Percentiles rank a stretch among this genome's conserved stretches.
Evolutionary conservation across 2,797 vertebrate genomes (phyloP).

Genomic region (Tokudaia muenninki): DNA sequence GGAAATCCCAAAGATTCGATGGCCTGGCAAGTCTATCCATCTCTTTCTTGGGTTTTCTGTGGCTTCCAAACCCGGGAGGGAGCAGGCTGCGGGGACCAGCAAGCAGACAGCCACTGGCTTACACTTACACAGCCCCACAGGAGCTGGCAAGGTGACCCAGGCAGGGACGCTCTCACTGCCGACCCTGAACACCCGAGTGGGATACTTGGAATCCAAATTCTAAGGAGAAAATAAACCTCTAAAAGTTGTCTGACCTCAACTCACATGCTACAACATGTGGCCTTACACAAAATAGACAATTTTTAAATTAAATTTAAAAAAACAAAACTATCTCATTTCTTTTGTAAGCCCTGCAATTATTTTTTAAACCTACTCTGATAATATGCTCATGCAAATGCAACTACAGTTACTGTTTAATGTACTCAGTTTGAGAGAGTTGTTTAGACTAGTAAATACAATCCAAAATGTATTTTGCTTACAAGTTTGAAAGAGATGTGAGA

Average conservation of each 20-base stretch:
- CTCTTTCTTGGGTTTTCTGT: background rate
- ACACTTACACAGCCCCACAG: background rate
- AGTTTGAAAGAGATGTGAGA: constrained; percentile 43
- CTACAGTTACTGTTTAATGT: constrained; percentile 44
- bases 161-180: background rate
- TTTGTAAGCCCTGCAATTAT: constrained; percentile 31
- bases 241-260: background rate
- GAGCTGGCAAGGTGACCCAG: too few relatives aligned
- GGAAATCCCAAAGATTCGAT: background rate
- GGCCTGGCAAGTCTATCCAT: background rate
- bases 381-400: background rate
- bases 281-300: background rate
- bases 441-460: constrained; percentile 60
- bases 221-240: background rate
- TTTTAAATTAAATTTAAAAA: constrained; percentile 34
- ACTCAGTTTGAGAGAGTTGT: constrained; percentile 2
- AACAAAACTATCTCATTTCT: constrained; percentile 30
- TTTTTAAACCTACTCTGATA: constrained; percentile 28
- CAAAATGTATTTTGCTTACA: constrained; percentile 42
- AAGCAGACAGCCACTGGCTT: background rate
- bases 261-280: background rate
- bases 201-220: background rate
- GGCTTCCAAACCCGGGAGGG: background rate
- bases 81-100: background rate
- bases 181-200: background rate